Percentiles rank a stretch among this genome's conserved stretches.
phyloP scores from a whole-genome alignment of 2,113 vertebrate species.

The Apodemus speciosus region DNA sequence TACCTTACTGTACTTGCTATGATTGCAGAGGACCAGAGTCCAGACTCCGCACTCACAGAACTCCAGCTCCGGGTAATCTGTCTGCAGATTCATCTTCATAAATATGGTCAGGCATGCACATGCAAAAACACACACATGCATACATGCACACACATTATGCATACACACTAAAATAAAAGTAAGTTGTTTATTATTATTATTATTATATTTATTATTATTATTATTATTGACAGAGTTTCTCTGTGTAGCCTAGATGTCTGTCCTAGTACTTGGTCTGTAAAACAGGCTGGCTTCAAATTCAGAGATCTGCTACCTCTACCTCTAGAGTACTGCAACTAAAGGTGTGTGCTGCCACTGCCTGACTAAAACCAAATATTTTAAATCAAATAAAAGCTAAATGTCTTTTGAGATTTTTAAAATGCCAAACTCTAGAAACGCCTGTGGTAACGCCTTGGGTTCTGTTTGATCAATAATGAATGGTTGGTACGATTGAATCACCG shows the following conservation, averaged over 20 bases:
- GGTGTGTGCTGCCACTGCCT: background rate
- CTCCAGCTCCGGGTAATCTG: background rate
- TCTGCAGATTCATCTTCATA: background rate
- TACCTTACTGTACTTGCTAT: background rate
- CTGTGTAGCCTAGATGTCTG: background rate
- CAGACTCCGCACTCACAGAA: background rate
- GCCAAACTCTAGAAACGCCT: background rate
- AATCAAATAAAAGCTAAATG: background rate
- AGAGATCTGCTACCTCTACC: background rate
- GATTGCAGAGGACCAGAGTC: background rate
- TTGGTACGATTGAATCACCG: background rate
- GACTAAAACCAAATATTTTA: background rate
- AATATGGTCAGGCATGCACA: background rate
- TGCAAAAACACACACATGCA: too few species aligned
- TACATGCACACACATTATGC: background rate
- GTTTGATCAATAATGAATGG: background rate
- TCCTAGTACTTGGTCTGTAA: background rate
- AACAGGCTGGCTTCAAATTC: background rate
- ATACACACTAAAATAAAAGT: background rate
- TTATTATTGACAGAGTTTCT: background rate
- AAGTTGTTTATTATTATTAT: too few species aligned
- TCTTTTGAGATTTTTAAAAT: slow-evolving; percentile 23
- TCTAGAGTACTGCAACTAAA: background rate
- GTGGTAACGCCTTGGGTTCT: background rate
- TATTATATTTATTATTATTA: too few species aligned